Evolutionary conservation across 2,888 invertebrate genomes (phyloP), one percentile per base, ranked within the genome.

Genomic region (Pecten maximus): DNA sequence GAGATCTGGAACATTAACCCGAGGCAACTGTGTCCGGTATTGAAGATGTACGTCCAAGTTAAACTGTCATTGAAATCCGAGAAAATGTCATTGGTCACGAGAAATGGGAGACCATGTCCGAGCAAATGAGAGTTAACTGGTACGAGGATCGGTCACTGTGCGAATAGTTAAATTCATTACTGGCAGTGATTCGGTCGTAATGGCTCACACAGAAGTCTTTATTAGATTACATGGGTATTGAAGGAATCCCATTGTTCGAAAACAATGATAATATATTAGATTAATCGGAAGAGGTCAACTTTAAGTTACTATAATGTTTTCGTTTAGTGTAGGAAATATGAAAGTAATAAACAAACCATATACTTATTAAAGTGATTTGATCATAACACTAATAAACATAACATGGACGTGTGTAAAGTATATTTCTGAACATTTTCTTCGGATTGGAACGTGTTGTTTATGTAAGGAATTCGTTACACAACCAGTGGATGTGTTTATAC

Each of bases 71-170:
- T 74, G 74, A 74, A 74, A 74, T 74, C 2, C 35, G 35, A 74
- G 74, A 8, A 74, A 74, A 74, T 74, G 74, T 74, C 74, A 74
- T 10, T 28, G 74, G 74, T 8, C 74, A 74, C 35, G 35, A 28
- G 74, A 10, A 28, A 74, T 74, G 28, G 74, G 28, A 74, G 35
- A 23, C 74, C 74, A 74, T 74, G 74, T 74, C 35, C 35, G 2
- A 74, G 74, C 16, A 74, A 74, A 74, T 74, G 74, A 74, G 74
- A 74, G 74, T 74, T 74, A 28, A 74, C 74, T 28, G 74, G 74
- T 74, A 74, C 23, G 6, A 74, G 74, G 28, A 74, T 74, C 23
- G 74, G 35, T 74, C 74, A 74, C 74, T 35, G 4, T 10, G 35
- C 23, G 54, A 54, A 19, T 6, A 74, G 8, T 74, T 74, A 28